phyloP scores from a whole-genome alignment of 1,140 invertebrate species.

The Manduca sexta region DNA sequence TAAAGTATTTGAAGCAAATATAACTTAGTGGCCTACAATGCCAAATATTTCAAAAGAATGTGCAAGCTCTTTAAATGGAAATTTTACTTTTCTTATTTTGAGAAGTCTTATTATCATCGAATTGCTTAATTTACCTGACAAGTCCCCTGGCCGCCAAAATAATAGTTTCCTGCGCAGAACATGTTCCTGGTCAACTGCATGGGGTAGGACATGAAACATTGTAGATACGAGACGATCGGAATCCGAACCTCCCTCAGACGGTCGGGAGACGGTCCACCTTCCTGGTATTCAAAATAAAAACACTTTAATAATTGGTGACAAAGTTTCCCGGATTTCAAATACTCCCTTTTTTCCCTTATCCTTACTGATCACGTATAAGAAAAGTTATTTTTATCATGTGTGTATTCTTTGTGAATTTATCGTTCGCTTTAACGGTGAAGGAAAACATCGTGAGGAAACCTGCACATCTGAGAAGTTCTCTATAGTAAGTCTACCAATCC shows the following conservation, averaged over 20 bases:
- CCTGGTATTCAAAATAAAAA: constrained; percentile 23
- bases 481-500: no score
- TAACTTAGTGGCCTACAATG: neutral
- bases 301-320: no score
- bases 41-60: neutral
- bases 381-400: neutral
- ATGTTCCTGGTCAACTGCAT: constrained; percentile 44
- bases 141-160: constrained; percentile 51
- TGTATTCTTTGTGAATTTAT: no score
- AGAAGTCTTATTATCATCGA: no score
- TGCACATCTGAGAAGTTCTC: no score
- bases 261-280: constrained; percentile 43
- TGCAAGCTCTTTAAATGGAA: neutral
- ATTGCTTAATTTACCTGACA: constrained; percentile 58
- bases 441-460: no score
- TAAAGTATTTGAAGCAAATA: no score
- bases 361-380: neutral
- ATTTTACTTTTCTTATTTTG: neutral
- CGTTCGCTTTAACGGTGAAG: no score
- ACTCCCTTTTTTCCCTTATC: neutral
- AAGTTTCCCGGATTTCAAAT: no score
- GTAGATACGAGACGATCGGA: constrained; percentile 29
- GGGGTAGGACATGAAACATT: constrained; percentile 26
- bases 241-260: constrained; percentile 33
- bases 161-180: constrained; percentile 59